A percentile compares a stretch with the other conserved stretches of the same genome.
These are phyloP conservation scores for Pavo muticus DNA, from an alignment of 2,113 vertebrate species.

Conservation along the genomic window DNA sequence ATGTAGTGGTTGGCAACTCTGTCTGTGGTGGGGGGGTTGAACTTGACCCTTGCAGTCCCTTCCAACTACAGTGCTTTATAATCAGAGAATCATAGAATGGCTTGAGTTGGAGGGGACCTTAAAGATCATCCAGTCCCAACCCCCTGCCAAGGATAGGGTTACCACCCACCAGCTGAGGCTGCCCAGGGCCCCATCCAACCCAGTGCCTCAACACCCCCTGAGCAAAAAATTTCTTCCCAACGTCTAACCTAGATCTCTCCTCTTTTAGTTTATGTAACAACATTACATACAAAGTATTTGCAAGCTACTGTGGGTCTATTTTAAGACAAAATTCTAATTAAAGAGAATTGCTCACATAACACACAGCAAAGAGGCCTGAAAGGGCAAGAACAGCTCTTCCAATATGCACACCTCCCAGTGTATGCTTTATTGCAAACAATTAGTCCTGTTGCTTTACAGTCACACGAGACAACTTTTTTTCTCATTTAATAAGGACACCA, in stretches of 20 bases:
- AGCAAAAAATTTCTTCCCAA: no score
- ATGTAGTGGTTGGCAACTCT: no score
- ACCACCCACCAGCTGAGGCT: no score
- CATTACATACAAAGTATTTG: neutral
- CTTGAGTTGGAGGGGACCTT: no score
- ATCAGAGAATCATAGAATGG: no score
- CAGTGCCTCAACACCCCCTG: no score
- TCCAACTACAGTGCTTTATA: neutral
- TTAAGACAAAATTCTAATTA: neutral
- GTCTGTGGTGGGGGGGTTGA: no score
- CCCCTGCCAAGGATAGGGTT: no score
- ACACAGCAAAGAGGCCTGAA: neutral
- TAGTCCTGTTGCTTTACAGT: neutral
- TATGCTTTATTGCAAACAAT: neutral
- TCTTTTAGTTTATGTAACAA: neutral
- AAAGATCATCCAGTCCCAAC: no score
- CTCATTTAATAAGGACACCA: constrained; percentile 1
- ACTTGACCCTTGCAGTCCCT: no score
- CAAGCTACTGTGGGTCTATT: neutral
- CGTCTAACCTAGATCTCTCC: no score
- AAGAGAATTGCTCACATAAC: neutral
- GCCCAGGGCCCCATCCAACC: no score
- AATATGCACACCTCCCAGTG: fast-evolving
- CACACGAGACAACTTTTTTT: neutral
- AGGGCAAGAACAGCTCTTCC: neutral